Base-by-base conservation (phyloP, 2,888 invertebrate species). In the Acrocyrtus sp. region DNA sequence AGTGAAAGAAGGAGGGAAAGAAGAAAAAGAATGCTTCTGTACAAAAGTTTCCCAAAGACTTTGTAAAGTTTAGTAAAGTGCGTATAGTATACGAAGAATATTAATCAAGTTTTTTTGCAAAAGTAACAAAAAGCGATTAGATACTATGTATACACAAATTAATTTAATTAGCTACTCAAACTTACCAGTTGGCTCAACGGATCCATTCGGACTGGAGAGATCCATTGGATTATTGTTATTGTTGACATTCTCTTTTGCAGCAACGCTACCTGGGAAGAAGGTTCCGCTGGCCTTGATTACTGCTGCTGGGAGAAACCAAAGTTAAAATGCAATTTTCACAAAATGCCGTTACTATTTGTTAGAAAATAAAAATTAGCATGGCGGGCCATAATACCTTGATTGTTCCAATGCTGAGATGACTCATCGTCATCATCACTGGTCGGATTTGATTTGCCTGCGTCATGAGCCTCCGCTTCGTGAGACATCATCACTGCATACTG, bases 241-340 rank as follows among this genome's bases (percentile, higher is more conserved):
- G 21, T 74, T 67, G 22, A 74, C 74, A 67, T 80, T 82, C 62
- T 74, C 65, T 45, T 78, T 78, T 34, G 74, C 62, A n/a, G 85
- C 88, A 87, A 85, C 84, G 81, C 91, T 92, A 82, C 93, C 89
- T 83, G 95, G 95, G 87, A 93, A 94, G 88, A 92, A 95, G 85
- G 94, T 94, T 85, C 95, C 94, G 83, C 93, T 90, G 86, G 94
- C 93, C 90, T 94, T 94, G 88, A 95, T 93, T 88, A 94, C 92
- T 92, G 90, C 87, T 43, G 19, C 3, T 3, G 22, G 26, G 1
- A 10, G 34, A 34, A 34, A 34, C 43, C 15, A 3, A 41, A 51
- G 15, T 34, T 47, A 6, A 45, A 47, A 47, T 10, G 19, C 34
- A n/a, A 19, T 34, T 56, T 34, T 58, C 22, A 10, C 4, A 56